phyloP scores from a whole-genome alignment of 2,888 invertebrate species.

The Orthosia incerta region DNA sequence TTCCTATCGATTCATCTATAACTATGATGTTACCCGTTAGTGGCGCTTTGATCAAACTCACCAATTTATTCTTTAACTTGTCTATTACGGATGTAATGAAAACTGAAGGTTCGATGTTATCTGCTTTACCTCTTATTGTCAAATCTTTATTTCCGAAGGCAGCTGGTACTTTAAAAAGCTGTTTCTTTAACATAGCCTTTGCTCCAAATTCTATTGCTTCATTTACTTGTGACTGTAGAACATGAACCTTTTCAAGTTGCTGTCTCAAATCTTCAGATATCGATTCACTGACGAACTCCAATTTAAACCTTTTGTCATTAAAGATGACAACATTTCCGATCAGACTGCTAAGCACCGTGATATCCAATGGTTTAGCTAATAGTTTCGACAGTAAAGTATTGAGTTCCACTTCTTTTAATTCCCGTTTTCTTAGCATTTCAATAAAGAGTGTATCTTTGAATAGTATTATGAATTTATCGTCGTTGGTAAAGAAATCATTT shows the following conservation, averaged over 20 bases:
- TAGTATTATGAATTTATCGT: slow-evolving; percentile 31
- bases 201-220: slow-evolving; percentile 35
- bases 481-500: slow-evolving; percentile 30
- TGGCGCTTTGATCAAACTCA: slow-evolving; percentile 6
- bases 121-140: slow-evolving; percentile 41
- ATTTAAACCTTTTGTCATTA: slow-evolving; percentile 23
- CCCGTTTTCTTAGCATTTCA: slow-evolving; percentile 33
- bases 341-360: slow-evolving; percentile 25
- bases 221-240: slow-evolving; percentile 27
- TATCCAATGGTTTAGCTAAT: slow-evolving; percentile 14
- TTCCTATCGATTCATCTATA: slow-evolving; percentile 37
- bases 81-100: slow-evolving; percentile 7
- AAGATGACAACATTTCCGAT: slow-evolving; percentile 37
- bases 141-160: slow-evolving; percentile 59
- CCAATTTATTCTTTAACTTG: not conserved
- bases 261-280: slow-evolving; percentile 8
- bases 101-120: not conserved
- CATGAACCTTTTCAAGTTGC: slow-evolving; percentile 29
- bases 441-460: slow-evolving; percentile 38
- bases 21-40: slow-evolving; percentile 8
- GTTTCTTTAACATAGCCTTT: slow-evolving; percentile 17
- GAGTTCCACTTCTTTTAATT: not conserved
- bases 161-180: slow-evolving; percentile 50
- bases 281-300: slow-evolving; percentile 32
- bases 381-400: slow-evolving; percentile 8